Evolutionary conservation across 2,888 invertebrate species (phyloP).

Genomic region (Drosophila recens): DNA sequence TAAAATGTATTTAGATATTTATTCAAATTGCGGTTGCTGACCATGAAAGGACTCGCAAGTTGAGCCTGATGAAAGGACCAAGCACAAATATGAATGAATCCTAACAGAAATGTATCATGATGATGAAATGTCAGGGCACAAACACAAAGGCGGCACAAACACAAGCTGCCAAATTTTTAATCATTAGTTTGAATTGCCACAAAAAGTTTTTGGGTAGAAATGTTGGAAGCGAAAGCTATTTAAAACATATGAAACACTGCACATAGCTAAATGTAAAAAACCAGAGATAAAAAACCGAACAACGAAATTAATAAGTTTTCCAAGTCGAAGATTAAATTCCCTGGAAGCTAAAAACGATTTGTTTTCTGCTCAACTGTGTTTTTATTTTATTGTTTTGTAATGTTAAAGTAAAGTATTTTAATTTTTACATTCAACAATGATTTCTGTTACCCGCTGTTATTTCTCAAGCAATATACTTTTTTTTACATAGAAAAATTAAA

Average conservation of each 20-base stretch:
- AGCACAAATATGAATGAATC: constrained; percentile 50
- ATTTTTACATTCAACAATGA: too few species aligned
- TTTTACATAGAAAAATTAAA: too few species aligned
- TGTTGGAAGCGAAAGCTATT: constrained; percentile 54
- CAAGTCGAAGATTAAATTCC: neutral
- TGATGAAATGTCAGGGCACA: constrained; percentile 68
- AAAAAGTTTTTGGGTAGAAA: constrained; percentile 59
- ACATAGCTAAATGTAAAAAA: constrained; percentile 61
- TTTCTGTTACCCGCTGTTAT: too few species aligned
- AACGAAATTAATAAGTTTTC: neutral
- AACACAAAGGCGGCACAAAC: constrained; percentile 49
- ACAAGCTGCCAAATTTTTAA: constrained; percentile 63
- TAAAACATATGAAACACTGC: constrained; percentile 79
- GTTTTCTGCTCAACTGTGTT: neutral
- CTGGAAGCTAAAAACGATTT: neutral
- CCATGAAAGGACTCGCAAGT: constrained; percentile 36
- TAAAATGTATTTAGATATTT: constrained; percentile 80
- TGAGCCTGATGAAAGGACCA: constrained; percentile 30
- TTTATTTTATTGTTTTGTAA: too few species aligned
- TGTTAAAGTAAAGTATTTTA: too few species aligned
- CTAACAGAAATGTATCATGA: neutral
- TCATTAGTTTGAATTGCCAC: constrained; percentile 79
- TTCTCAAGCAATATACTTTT: too few species aligned
- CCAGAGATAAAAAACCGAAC: constrained; percentile 9
- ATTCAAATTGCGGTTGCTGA: constrained; percentile 79